These are phyloP conservation scores for Phainopepla nitens DNA, from an alignment of 2,113 vertebrate genomes.

Conservation along the genomic window DNA sequence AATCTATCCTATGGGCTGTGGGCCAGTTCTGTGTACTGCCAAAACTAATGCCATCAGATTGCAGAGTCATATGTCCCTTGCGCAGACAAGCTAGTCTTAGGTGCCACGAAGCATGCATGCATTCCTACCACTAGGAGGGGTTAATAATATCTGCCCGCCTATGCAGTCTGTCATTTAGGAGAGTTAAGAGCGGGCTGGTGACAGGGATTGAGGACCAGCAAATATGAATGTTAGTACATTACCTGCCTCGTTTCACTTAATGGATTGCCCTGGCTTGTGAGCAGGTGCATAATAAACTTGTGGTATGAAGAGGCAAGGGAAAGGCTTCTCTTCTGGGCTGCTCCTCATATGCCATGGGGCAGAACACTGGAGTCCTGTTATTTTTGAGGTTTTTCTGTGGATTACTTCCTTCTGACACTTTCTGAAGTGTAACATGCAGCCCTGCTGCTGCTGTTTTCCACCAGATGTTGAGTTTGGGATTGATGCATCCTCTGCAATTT, in stretches of 20 bases:
- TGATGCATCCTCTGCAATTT: accelerated
- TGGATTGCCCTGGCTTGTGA: not conserved
- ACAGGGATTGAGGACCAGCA: not conserved
- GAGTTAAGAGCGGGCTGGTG: not conserved
- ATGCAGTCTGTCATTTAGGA: not conserved
- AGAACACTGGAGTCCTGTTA: not conserved
- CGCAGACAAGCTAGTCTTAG: not conserved
- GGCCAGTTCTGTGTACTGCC: not conserved
- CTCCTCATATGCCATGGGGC: not conserved
- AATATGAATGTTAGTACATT: not conserved
- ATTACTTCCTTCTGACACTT: not conserved
- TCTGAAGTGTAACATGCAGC: accelerated
- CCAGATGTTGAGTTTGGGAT: not conserved
- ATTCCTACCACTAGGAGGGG: not conserved
- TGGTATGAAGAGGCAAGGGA: not conserved
- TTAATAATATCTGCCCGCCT: not conserved
- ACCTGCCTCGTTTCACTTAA: not conserved
- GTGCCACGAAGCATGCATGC: not conserved
- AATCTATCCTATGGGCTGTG: not conserved
- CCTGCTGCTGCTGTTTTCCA: not conserved
- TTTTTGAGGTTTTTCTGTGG: not conserved
- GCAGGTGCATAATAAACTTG: not conserved
- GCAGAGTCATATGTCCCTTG: not conserved
- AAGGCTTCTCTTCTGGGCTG: not conserved
- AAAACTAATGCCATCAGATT: not conserved